These are phyloP conservation scores for Aptenodytes patagonicus DNA, from an alignment of 2,113 vertebrate species.

Conservation along the genomic window DNA sequence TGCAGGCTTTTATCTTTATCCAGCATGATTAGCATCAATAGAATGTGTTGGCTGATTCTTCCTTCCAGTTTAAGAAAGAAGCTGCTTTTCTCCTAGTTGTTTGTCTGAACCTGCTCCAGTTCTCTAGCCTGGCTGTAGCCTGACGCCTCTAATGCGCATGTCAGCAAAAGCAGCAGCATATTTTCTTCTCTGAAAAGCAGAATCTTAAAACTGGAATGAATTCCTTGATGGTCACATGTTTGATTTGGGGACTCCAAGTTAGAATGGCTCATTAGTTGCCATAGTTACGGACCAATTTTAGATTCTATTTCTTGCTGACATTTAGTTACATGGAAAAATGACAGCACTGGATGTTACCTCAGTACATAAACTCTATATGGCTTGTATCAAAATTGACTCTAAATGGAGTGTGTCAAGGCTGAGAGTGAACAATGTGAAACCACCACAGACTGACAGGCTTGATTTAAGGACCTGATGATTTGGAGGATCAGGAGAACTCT, in stretches of 20 bases:
- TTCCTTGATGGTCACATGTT: constrained; percentile 11
- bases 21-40: not conserved
- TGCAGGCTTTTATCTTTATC: not conserved
- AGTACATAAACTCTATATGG: not conserved
- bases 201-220: constrained; percentile 26
- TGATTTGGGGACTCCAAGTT: constrained; percentile 38
- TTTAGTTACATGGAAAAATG: constrained; percentile 48
- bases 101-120: not conserved
- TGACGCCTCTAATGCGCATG: not conserved
- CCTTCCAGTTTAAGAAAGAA: not conserved
- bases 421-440: not conserved
- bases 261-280: constrained; percentile 47
- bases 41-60: not conserved
- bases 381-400: constrained; percentile 15
- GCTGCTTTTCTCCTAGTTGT: not conserved
- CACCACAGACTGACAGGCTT: not conserved
- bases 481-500: not conserved
- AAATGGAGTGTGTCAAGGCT: not conserved
- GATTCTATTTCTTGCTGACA: constrained; percentile 45
- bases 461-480: not conserved
- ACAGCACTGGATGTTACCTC: constrained; percentile 31
- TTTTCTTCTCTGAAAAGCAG: constrained; percentile 34
- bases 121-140: not conserved
- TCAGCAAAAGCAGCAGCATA: not conserved
- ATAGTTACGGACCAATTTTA: constrained; percentile 57